Conservation (phyloP, 2,113 vertebrate genomes). For the Cyphomyrus plagiostoma region DNA sequence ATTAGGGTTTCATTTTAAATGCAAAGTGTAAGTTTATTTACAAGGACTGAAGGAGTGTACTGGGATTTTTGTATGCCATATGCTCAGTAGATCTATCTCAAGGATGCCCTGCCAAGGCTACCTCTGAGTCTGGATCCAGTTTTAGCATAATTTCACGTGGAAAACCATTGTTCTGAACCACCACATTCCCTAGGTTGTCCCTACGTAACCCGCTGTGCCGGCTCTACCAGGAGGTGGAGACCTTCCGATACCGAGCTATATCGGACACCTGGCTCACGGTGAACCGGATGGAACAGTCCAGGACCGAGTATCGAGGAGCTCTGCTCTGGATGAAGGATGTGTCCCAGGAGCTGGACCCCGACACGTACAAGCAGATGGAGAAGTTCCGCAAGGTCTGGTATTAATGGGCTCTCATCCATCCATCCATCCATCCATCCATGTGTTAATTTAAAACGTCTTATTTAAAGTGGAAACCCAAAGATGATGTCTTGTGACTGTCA, state of each 20-base stretch:
- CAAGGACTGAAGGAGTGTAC: not conserved
- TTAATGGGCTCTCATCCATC: not conserved
- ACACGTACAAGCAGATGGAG: slow-evolving; percentile 95
- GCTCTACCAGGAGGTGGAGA: slow-evolving; percentile 93
- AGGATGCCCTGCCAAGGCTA: not conserved
- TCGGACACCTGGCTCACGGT: slow-evolving; percentile 95
- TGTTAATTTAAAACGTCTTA: not conserved
- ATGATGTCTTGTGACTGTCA: not conserved
- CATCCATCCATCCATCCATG: not conserved
- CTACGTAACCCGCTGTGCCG: slow-evolving; percentile 80
- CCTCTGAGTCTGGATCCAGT: not conserved
- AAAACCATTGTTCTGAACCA: not conserved
- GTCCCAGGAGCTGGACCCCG: slow-evolving; percentile 95
- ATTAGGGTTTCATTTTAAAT: not conserved
- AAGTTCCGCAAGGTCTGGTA: slow-evolving; percentile 89
- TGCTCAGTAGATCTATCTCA: not conserved
- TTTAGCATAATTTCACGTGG: not conserved
- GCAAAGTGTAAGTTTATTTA: not conserved
- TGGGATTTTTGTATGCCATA: not conserved
- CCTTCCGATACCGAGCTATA: slow-evolving; percentile 88
- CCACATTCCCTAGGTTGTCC: slow-evolving; percentile 62
- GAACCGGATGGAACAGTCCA: slow-evolving; percentile 90
- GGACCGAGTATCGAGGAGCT: slow-evolving; percentile 88
- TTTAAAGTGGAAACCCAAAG: not conserved
- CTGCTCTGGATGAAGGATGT: slow-evolving; percentile 98